Percentiles rank a stretch among this genome's conserved stretches.
Conservation (phyloP, 2,888 invertebrate species). For the Drosophila diplacantha region DNA sequence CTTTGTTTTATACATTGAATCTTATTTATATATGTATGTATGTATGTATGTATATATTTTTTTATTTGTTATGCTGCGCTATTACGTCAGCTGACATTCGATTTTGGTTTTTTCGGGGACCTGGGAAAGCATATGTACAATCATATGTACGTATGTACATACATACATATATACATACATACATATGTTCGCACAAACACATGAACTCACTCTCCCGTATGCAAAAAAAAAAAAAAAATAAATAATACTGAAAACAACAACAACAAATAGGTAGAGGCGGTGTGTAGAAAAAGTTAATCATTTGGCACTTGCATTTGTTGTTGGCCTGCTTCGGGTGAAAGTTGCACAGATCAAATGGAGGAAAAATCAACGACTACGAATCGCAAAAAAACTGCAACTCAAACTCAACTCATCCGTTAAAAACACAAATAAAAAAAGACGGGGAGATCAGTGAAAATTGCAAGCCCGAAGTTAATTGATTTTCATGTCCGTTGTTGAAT, state of each 20-base stretch:
- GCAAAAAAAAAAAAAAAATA: constrained; percentile 22
- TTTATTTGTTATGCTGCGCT: constrained; percentile 53
- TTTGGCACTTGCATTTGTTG: constrained; percentile 42
- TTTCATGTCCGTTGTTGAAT: constrained; percentile 23
- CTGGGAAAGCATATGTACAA: constrained; percentile 38
- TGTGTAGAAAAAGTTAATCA: constrained; percentile 33
- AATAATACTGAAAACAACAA: constrained; percentile 5
- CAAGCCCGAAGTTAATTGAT: constrained; percentile 25
- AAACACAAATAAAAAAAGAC: constrained; percentile 1
- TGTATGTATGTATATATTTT: too few relatives aligned
- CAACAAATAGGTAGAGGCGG: constrained; percentile 4
- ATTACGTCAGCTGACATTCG: constrained; percentile 61
- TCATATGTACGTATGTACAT: constrained; percentile 7
- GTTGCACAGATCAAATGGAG: constrained; percentile 58
- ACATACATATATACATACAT: constrained; percentile 16
- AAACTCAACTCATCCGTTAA: constrained; percentile 46
- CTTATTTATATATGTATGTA: constrained; percentile 29
- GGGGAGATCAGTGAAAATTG: constrained; percentile 18
- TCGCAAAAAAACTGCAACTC: constrained; percentile 48
- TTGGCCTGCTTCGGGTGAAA: constrained; percentile 54
- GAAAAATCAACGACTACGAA: constrained; percentile 38
- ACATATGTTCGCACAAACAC: constrained; percentile 6
- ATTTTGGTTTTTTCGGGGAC: constrained; percentile 23
- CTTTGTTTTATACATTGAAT: constrained; percentile 44
- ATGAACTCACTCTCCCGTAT: constrained; percentile 20